Base-by-base conservation (phyloP, 2,113 vertebrate genomes). In the Nesoenas mayeri region DNA sequence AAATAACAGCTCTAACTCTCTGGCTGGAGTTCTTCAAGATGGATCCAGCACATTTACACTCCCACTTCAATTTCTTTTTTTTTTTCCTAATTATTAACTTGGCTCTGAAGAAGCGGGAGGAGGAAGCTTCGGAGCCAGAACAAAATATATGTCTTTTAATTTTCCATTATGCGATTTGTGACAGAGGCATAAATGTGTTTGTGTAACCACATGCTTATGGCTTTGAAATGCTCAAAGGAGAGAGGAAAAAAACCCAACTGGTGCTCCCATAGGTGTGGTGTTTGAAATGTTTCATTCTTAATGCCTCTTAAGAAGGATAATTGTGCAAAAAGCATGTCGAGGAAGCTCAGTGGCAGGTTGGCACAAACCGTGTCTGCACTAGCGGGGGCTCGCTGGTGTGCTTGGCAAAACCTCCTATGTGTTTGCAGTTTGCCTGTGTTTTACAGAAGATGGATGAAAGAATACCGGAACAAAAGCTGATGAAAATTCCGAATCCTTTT, bases 371-470 rank as follows among this genome's bases (percentile, higher is more conserved):
- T 57, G 38, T 0, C 36, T 29, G 36, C 38, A 3, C 48, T 51
- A 19, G 5, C 34, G 31, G 14, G 19, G 5, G 6, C 6, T 1
- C 28, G 14, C 8, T 19, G 38, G 6, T 1, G 6, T 11, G 58
- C 14, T 0, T 48, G 57, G 32, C 0, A 84, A 44, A 36, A 17
- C 4, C 10, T 82, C 44, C 17, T 8, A 10, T n/a, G 22, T 2
- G 1, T 66, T 71, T 66, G 7, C 26, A 54, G 16, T 54, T 69
- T 40, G 4, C 25, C 5, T 9, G 2, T 26, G 10, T 13, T 75
- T 50, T 16, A 19, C 19, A 56, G 77, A 25, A 64, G 28, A 54
- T 32, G 4, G 8, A 3, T 42, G 11, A 20, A 42, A 42, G 36
- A 36, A 28, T 9, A 5, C 14, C 17, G 29, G 32, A 38, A 36